These are phyloP conservation scores for Pachycephala philippinensis DNA, from an alignment of 2,113 vertebrate species.

Conservation along the genomic window DNA sequence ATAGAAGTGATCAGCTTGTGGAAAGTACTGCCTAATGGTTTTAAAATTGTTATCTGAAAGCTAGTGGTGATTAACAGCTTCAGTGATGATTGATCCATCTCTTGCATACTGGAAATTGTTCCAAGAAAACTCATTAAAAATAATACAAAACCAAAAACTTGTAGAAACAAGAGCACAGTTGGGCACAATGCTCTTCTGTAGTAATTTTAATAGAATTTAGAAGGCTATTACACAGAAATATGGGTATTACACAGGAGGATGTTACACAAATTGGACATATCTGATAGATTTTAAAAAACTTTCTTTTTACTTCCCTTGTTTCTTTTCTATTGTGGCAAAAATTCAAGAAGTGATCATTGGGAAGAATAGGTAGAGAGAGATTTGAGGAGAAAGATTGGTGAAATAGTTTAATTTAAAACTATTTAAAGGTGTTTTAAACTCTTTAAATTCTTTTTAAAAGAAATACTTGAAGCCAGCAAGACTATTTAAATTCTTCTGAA, in stretches of 20 bases:
- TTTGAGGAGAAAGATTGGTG: not conserved
- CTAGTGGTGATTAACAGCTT: not conserved
- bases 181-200: not conserved
- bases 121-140: not conserved
- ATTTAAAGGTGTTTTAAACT: not conserved
- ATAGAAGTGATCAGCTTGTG: not conserved
- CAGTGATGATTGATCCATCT: not conserved
- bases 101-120: not conserved
- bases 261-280: not conserved
- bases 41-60: not conserved
- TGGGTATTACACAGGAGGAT: not conserved
- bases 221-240: not conserved
- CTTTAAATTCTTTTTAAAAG: not conserved
- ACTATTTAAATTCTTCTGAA: not conserved
- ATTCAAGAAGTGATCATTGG: not conserved
- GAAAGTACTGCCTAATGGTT: not conserved
- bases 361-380: not conserved
- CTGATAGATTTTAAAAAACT: not conserved
- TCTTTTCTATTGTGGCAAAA: not conserved
- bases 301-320: not conserved
- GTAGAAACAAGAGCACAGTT: not conserved
- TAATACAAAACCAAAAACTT: not conserved
- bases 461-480: not conserved
- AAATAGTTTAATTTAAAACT: not conserved
- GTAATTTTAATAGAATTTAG: not conserved